phyloP scores from a whole-genome alignment of 2,888 invertebrate genomes.

The Leptopterna dolabrata region DNA sequence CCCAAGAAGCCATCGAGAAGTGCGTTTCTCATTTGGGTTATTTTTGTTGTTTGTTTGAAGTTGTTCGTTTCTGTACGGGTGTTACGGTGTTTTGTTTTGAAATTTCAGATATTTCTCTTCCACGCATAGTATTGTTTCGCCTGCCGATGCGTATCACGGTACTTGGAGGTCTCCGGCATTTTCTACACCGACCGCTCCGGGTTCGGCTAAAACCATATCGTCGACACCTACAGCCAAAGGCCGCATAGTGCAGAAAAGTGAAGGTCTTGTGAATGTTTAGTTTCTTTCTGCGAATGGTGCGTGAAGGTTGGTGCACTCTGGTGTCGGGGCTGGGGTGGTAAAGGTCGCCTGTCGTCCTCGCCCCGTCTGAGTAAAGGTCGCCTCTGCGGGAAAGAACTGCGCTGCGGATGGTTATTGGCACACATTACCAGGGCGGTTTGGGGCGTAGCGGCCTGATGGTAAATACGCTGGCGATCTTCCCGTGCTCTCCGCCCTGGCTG shows the following conservation, averaged over 20 bases:
- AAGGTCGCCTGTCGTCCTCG: no score
- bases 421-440: no score
- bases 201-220: constrained; percentile 2
- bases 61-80: no score
- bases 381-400: no score
- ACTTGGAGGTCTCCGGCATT: constrained; percentile 17
- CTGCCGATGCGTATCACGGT: constrained; percentile 41
- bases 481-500: no score
- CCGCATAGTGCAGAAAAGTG: background rate
- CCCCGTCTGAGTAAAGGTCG: no score
- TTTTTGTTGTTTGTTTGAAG: no score
- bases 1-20: constrained; percentile 49
- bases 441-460: no score
- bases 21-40: background rate
- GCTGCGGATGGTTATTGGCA: no score
- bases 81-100: no score
- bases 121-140: constrained; percentile 33
- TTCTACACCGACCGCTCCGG: constrained; percentile 31
- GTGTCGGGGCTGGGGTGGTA: no score
- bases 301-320: background rate
- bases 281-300: background rate
- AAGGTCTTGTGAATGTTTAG: constrained; percentile 13
- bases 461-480: no score
- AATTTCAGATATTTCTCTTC: constrained; percentile 46
- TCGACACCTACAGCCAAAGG: background rate